These are phyloP conservation scores for Theristus sp. DNA, from an alignment of 2,888 invertebrate species.

Conservation along the genomic window DNA sequence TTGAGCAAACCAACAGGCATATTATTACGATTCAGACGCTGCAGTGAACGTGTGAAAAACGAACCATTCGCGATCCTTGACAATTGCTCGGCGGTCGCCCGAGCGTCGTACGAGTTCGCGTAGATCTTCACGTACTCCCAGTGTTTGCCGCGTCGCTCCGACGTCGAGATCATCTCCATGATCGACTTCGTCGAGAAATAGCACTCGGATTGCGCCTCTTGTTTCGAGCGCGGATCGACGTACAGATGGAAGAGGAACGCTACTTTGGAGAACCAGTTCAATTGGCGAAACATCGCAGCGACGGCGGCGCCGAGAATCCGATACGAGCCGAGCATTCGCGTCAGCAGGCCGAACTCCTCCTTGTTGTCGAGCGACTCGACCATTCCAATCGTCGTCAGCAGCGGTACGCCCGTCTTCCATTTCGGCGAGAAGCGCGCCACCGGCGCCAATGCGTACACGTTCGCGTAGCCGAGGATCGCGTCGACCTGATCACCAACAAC, in stretches of 20 bases:
- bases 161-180: neutral
- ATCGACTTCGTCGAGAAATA: neutral
- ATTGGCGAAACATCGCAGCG: neutral
- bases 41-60: neutral
- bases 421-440: slow-evolving; percentile 53
- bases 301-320: slow-evolving; percentile 15
- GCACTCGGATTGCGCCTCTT: neutral
- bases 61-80: neutral
- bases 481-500: no score
- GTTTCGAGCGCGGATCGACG: neutral
- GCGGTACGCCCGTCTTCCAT: slow-evolving; percentile 47
- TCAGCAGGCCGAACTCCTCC: slow-evolving; percentile 51
- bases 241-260: neutral
- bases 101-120: neutral
- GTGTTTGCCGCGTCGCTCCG: neutral
- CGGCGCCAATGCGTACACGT: slow-evolving; percentile 67
- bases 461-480: slow-evolving; percentile 65
- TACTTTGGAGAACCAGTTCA: neutral
- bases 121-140: neutral
- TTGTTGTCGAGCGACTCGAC: slow-evolving; percentile 55
- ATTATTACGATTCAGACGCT: no score
- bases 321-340: slow-evolving; percentile 63
- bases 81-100: neutral
- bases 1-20: no score
- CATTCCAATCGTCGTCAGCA: slow-evolving; percentile 59